Evolutionary conservation across 2,888 invertebrate species (phyloP).

Genomic region (Hyalella azteca): DNA sequence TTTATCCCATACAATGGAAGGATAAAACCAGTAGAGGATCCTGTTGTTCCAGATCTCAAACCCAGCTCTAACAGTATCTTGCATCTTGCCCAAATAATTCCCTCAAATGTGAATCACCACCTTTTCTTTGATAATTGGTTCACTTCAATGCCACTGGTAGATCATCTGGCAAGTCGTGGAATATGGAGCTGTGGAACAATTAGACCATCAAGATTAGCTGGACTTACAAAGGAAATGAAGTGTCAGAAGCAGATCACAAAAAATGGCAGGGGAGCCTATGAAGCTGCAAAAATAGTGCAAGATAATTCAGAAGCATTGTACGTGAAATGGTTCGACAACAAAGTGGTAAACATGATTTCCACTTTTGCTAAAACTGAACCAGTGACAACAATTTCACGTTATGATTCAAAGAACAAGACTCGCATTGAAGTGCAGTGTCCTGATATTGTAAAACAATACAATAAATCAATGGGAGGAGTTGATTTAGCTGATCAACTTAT

Average conservation of each 20-base stretch:
- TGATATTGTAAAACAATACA: background rate
- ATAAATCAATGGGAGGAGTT: conserved; percentile 35
- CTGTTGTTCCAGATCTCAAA: background rate
- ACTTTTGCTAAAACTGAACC: conserved; percentile 27
- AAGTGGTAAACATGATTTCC: conserved; percentile 5
- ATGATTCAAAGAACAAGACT: background rate
- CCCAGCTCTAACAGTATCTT: conserved; percentile 20
- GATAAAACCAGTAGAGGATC: conserved; percentile 24
- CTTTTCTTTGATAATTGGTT: background rate
- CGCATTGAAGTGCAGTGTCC: background rate
- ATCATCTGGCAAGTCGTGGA: background rate
- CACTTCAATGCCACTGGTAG: conserved; percentile 15
- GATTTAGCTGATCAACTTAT: background rate
- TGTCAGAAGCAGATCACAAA: background rate
- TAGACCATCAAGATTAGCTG: background rate
- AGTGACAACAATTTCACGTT: background rate
- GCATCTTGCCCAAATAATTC: background rate
- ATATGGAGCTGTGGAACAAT: conserved; percentile 35
- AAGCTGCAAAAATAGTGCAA: no score
- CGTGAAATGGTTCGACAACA: background rate
- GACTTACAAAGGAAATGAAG: background rate
- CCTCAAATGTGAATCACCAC: background rate
- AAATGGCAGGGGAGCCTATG: conserved; percentile 32
- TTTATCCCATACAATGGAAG: conserved; percentile 35
- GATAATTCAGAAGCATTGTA: background rate